A percentile compares a stretch with the other conserved stretches of the same genome.
phyloP scores from a whole-genome alignment of 1,140 invertebrate species.

The Dendrolimus punctatus region DNA sequence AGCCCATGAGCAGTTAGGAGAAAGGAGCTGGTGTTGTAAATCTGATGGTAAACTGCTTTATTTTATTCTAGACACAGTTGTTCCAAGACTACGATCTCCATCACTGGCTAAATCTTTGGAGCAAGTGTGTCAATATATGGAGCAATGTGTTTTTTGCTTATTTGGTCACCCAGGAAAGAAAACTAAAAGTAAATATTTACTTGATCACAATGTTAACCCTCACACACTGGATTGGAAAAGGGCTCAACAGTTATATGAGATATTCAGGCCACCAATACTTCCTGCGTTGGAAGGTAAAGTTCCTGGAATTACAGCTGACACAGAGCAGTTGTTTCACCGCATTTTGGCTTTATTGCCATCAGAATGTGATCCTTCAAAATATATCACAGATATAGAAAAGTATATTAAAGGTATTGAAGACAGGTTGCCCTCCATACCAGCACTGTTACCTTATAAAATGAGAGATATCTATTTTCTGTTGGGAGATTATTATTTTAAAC shows the following conservation, averaged over 20 bases:
- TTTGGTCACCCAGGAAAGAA: slow-evolving; percentile 89
- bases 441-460: slow-evolving; percentile 71
- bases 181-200: slow-evolving; percentile 80
- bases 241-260: slow-evolving; percentile 85
- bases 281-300: slow-evolving; percentile 89
- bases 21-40: slow-evolving; percentile 82
- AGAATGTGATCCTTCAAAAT: slow-evolving; percentile 75
- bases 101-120: slow-evolving; percentile 69
- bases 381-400: slow-evolving; percentile 74
- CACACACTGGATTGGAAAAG: slow-evolving; percentile 85
- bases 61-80: slow-evolving; percentile 82
- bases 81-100: slow-evolving; percentile 77
- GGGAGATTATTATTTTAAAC: slow-evolving; percentile 94
- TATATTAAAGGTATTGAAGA: slow-evolving; percentile 77
- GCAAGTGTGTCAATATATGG: slow-evolving; percentile 81
- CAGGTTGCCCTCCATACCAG: slow-evolving; percentile 68
- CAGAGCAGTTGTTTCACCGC: slow-evolving; percentile 83
- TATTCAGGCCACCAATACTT: slow-evolving; percentile 84
- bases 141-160: slow-evolving; percentile 92
- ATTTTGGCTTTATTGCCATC: slow-evolving; percentile 83
- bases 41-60: slow-evolving; percentile 84
- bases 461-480: slow-evolving; percentile 89
- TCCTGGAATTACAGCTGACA: slow-evolving; percentile 82
- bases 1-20: slow-evolving; percentile 89
- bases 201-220: slow-evolving; percentile 84